These are phyloP conservation scores for Forpus xanthops DNA, from an alignment of 2,797 vertebrate genomes.

Conservation along the genomic window DNA sequence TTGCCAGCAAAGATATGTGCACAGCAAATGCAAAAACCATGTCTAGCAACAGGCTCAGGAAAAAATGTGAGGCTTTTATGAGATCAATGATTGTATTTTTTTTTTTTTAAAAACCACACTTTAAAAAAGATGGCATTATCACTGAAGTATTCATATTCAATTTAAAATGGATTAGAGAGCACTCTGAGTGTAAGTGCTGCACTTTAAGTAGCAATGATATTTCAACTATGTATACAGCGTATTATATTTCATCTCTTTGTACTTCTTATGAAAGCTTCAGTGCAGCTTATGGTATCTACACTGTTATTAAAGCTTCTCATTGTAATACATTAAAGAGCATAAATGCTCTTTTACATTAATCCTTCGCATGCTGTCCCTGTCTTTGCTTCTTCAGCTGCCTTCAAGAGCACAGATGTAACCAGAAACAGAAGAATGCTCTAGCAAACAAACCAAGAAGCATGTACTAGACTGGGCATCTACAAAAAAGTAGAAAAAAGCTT, in stretches of 20 bases:
- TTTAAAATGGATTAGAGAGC: conserved; percentile 52
- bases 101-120: too few species aligned
- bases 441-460: neutral
- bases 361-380: neutral
- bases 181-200: neutral
- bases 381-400: neutral
- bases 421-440: neutral
- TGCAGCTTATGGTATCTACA: neutral
- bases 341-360: neutral
- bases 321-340: neutral
- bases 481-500: rapidly evolving
- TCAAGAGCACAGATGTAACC: neutral
- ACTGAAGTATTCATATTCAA: conserved; percentile 3
- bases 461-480: rapidly evolving
- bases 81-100: neutral
- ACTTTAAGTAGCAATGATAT: conserved; percentile 2
- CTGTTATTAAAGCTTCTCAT: neutral
- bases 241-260: neutral
- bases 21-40: neutral
- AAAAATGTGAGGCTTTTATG: neutral
- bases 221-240: neutral
- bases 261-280: neutral
- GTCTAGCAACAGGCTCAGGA: neutral
- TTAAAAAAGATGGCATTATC: neutral
- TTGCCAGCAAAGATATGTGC: neutral